A percentile compares a stretch with the other conserved stretches of the same genome.
phyloP scores from a whole-genome alignment of 1,140 invertebrate genomes.

The Zaprionus capensis region DNA sequence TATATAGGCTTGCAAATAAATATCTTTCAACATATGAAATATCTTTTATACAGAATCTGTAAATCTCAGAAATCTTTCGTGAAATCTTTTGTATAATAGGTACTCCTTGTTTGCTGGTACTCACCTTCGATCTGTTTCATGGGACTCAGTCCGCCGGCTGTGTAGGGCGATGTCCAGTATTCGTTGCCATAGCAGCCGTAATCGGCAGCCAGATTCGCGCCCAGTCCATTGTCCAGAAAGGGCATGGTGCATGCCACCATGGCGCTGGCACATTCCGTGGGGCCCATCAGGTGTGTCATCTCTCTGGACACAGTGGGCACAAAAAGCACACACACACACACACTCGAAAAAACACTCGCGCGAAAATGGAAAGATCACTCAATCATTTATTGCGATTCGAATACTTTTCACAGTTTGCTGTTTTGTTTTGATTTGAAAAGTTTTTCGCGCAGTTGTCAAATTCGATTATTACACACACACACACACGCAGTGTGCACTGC shows the following conservation, averaged over 20 bases:
- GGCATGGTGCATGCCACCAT: slow-evolving; percentile 74
- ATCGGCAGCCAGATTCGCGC: slow-evolving; percentile 63
- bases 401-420: slow-evolving; percentile 33
- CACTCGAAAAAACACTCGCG: not conserved
- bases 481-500: slow-evolving; percentile 40
- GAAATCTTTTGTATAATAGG: no score
- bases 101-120: not conserved
- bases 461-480: slow-evolving; percentile 63
- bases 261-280: slow-evolving; percentile 76
- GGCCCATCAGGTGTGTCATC: slow-evolving; percentile 79
- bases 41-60: no score
- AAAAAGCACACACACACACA: not conserved
- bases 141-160: slow-evolving; percentile 70
- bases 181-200: slow-evolving; percentile 78
- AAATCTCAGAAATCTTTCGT: no score
- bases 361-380: slow-evolving; percentile 23
- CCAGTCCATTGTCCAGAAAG: slow-evolving; percentile 76
- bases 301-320: slow-evolving; percentile 5
- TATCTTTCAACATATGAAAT: no score
- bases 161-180: slow-evolving; percentile 74
- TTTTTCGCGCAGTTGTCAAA: slow-evolving; percentile 81
- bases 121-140: slow-evolving; percentile 84
- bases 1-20: no score
- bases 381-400: slow-evolving; percentile 54
- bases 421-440: slow-evolving; percentile 67